Percentiles rank a stretch among this genome's conserved stretches.
These are phyloP conservation scores for Scaptomyza hsui DNA, from an alignment of 1,140 invertebrate genomes.

Conservation along the genomic window DNA sequence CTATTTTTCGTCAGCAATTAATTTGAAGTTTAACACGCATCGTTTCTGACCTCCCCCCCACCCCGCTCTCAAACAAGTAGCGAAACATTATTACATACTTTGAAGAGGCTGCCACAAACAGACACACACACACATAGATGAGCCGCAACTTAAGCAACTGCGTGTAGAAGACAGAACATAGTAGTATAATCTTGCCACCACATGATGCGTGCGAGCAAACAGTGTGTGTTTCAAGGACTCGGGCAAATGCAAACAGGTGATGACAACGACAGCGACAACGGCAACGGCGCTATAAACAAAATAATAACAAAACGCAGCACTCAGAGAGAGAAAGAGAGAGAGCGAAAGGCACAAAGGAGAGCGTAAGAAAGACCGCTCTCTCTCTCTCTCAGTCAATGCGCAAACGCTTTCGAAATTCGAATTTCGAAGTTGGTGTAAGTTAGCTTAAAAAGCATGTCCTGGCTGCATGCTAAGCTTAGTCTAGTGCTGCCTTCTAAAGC, in stretches of 20 bases:
- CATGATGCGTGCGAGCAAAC: conserved; percentile 32
- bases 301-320: conserved; percentile 72
- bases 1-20: conserved; percentile 75
- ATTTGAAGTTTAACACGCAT: conserved; percentile 71
- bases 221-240: conserved; percentile 73
- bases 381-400: conserved; percentile 13
- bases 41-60: conserved; percentile 7
- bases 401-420: conserved; percentile 48
- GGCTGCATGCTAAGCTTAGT: conserved; percentile 66
- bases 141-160: conserved; percentile 45
- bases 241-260: conserved; percentile 80
- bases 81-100: conserved; percentile 65
- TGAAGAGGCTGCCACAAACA: background rate
- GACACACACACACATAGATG: background rate
- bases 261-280: conserved; percentile 62
- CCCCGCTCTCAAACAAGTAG: conserved; percentile 4
- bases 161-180: conserved; percentile 37
- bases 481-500: conserved; percentile 71
- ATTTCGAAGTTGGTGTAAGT: conserved; percentile 30
- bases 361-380: conserved; percentile 2
- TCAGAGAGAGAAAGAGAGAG: conserved; percentile 24
- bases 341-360: conserved; percentile 8
- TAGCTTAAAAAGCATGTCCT: conserved; percentile 72
- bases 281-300: conserved; percentile 67
- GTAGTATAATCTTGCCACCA: conserved; percentile 40